A percentile compares a stretch with the other conserved stretches of the same genome.
Evolutionary conservation across 2,888 invertebrate species (phyloP).

Genomic region (Mycogona germanica): DNA sequence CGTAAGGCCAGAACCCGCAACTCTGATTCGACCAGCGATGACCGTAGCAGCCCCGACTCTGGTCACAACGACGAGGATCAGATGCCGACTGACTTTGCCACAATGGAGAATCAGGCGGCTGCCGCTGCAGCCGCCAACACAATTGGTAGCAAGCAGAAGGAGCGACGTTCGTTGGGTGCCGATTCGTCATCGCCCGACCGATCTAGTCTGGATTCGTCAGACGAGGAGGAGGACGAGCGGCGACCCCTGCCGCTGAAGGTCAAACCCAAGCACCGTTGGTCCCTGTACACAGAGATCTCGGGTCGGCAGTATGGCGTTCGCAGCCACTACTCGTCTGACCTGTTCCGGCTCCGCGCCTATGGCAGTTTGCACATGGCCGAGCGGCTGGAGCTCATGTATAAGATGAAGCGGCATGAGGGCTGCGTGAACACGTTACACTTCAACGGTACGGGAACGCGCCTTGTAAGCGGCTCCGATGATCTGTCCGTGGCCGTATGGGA

Average conservation of each 20-base stretch:
- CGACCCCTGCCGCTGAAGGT: conserved; percentile 1
- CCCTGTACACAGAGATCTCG: conserved; percentile 48
- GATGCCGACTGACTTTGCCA: conserved; percentile 19
- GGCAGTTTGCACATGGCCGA: conserved; percentile 71
- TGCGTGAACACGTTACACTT: conserved; percentile 91
- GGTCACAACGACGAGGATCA: conserved; percentile 17
- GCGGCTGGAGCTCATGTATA: conserved; percentile 62
- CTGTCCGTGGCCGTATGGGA: conserved; percentile 77
- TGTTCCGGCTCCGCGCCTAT: conserved; percentile 59
- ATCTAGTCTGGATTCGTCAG: neutral
- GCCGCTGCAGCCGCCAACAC: neutral
- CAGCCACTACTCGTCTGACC: conserved; percentile 38
- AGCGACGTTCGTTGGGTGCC: conserved; percentile 5
- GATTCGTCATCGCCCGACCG: neutral
- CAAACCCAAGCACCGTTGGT: conserved; percentile 55
- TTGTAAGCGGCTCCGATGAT: conserved; percentile 89
- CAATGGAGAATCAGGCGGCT: neutral
- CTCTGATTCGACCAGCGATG: conserved; percentile 9
- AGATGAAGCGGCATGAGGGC: conserved; percentile 65
- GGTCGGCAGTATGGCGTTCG: conserved; percentile 41
- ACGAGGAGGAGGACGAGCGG: conserved; percentile 2
- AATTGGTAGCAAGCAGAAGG: neutral
- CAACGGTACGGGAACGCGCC: conserved; percentile 58
- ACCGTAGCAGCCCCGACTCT: conserved; percentile 20
- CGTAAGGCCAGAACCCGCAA: neutral